Evolutionary conservation across 2,888 invertebrate species (phyloP), one percentile per base, ranked within the genome.

Genomic region (Tribolium freemani): DNA sequence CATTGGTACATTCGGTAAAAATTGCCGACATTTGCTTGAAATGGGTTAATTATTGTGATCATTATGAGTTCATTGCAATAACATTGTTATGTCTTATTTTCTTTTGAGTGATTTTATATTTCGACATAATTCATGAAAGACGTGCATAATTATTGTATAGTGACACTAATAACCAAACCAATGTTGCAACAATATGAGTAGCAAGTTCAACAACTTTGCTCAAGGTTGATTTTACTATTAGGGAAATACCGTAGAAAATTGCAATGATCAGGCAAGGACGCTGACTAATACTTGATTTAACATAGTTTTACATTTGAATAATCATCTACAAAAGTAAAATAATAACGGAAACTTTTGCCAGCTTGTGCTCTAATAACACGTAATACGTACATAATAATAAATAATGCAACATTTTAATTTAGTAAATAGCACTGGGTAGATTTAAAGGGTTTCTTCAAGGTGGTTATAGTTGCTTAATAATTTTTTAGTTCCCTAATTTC

Each of bases 201-300:
- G 10, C 60, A 63, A 63, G 63, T 63, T 63, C 63, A 63, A 50
- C 63, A 63, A 30, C 51, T 30, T 38, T 58, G 5, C 50, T 38
- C 63, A 63, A 63, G 63, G 63, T 51, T 51, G 50, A 51, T 63
- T 63, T 63, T 63, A 63, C 63, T 51, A 63, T 63, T 20, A 63
- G 51, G 60, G 51, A 63, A 50, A 63, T 51, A 63, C 50, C 50
- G 13, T 48, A 48, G 11, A n/a, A 38, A 38, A 54, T 54, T 26
- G 54, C 30, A 21, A 6, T 54, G 16, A 50, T 5, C n/a, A 46
- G 5, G 46, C 46, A 48, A 48, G 48, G 48, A 11, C 48, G 48
- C 13, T 48, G 48, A 48, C 48, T 48, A 48, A 48, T 48, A 48
- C 1, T 16, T 16, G 16, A 16, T 16, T 16, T 16, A 16, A 16